Evolutionary conservation across 2,113 vertebrate species (phyloP).

Genomic region (Labrus mixtus): DNA sequence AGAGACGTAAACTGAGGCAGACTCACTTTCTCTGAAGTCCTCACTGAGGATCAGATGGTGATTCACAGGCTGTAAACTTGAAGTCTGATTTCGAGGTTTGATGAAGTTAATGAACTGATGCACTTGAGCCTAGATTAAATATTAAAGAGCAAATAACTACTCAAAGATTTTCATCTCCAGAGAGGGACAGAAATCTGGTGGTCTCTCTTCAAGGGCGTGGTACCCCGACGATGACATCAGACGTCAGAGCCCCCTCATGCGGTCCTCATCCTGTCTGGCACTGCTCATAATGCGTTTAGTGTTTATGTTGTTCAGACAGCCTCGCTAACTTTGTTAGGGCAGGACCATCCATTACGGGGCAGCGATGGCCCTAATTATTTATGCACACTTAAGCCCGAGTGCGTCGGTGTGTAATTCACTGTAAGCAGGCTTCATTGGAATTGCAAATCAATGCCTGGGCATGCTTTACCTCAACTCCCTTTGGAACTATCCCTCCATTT

Average conservation of each 20-base stretch:
- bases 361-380: conserved; percentile 77
- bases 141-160: conserved; percentile 14
- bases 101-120: conserved; percentile 20
- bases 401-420: conserved; percentile 81
- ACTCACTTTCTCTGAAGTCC: too few species aligned
- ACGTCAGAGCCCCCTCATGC: conserved; percentile 20
- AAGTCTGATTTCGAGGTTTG: conserved; percentile 10
- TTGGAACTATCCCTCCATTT: conserved; percentile 52
- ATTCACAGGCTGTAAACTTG: not conserved
- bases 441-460: conserved; percentile 80
- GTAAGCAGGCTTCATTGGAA: conserved; percentile 83
- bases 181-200: not conserved
- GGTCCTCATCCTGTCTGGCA: conserved; percentile 57
- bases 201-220: not conserved
- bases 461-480: conserved; percentile 65
- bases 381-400: conserved; percentile 81
- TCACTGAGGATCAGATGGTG: not conserved
- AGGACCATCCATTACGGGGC: conserved; percentile 66
- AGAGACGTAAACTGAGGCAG: too few species aligned
- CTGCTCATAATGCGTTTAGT: conserved; percentile 67
- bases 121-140: conserved; percentile 14
- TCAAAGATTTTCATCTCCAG: conserved; percentile 11
- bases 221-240: not conserved
- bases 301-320: conserved; percentile 67
- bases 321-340: conserved; percentile 75